Evolutionary conservation across 2,888 invertebrate species (phyloP).

Genomic region (Drosophila paramelanica): DNA sequence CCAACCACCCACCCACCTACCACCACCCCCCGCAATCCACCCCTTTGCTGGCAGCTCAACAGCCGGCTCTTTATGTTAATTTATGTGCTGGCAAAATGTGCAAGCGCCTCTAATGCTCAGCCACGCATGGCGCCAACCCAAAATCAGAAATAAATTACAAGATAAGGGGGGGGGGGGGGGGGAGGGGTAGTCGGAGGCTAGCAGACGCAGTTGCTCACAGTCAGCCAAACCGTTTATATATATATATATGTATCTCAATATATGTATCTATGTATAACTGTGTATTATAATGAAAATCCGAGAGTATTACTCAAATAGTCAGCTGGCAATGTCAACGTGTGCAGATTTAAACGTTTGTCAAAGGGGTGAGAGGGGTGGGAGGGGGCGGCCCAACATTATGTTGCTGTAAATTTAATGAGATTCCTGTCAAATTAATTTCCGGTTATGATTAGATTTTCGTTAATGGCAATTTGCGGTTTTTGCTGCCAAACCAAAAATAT

Average conservation of each 20-base stretch:
- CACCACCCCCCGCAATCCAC: not conserved
- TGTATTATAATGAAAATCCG: conserved; percentile 78
- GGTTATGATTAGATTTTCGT: conserved; percentile 85
- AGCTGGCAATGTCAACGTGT: conserved; percentile 70
- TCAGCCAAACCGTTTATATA: conserved; percentile 1
- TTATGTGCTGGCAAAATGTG: conserved; percentile 80
- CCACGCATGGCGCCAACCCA: conserved; percentile 72
- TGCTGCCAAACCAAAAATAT: conserved; percentile 63
- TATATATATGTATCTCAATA: conserved; percentile 11
- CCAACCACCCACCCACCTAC: too few relatives aligned
- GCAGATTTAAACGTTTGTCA: conserved; percentile 71
- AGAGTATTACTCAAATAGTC: conserved; percentile 77
- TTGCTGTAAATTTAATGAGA: conserved; percentile 85
- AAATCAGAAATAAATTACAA: conserved; percentile 74
- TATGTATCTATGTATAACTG: conserved; percentile 49
- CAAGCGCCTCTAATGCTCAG: conserved; percentile 73
- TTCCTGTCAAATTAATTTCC: conserved; percentile 86
- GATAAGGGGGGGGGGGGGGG: not conserved
- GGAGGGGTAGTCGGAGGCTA: not conserved
- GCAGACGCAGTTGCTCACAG: conserved; percentile 64
- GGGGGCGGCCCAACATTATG: conserved; percentile 32
- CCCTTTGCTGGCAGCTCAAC: conserved; percentile 2
- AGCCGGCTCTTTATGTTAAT: conserved; percentile 71
- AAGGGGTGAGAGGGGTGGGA: not conserved
- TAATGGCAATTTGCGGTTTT: conserved; percentile 85